Conservation (phyloP, 2,888 invertebrate species). For the Agriotes lineatus region DNA sequence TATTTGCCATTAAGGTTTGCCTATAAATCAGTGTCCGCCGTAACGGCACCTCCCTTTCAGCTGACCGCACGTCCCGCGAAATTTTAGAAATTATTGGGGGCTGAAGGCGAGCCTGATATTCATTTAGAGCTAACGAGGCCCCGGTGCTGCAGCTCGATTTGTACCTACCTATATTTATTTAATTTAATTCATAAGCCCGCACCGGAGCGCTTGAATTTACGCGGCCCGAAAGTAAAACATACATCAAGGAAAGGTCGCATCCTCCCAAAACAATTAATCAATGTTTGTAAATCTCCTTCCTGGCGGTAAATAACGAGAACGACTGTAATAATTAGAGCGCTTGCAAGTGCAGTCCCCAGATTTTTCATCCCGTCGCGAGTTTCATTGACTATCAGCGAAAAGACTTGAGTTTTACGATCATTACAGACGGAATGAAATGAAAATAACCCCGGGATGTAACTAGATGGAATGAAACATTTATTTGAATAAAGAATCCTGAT, state of each 20-base stretch:
- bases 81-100: neutral
- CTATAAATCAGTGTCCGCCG: constrained; percentile 58
- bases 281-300: constrained; percentile 33
- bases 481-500: constrained; percentile 41
- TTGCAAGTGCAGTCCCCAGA: neutral
- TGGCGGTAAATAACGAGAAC: constrained; percentile 40
- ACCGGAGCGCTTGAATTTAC: neutral
- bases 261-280: constrained; percentile 47
- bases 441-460: constrained; percentile 43
- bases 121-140: neutral
- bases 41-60: constrained; percentile 19
- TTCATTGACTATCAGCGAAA: constrained; percentile 41
- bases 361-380: constrained; percentile 13
- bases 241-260: constrained; percentile 42
- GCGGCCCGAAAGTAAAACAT: constrained; percentile 41
- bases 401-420: constrained; percentile 27
- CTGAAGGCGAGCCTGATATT: too few relatives aligned
- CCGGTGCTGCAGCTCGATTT: neutral
- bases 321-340: constrained; percentile 2
- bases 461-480: constrained; percentile 39
- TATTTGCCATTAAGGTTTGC: constrained; percentile 63
- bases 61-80: constrained; percentile 14
- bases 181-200: constrained; percentile 12
- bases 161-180: neutral
- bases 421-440: constrained; percentile 44